Evolutionary conservation across 64 coral and sea anemone species (phyloP).

Genomic region (Stichodactyla helianthus): DNA sequence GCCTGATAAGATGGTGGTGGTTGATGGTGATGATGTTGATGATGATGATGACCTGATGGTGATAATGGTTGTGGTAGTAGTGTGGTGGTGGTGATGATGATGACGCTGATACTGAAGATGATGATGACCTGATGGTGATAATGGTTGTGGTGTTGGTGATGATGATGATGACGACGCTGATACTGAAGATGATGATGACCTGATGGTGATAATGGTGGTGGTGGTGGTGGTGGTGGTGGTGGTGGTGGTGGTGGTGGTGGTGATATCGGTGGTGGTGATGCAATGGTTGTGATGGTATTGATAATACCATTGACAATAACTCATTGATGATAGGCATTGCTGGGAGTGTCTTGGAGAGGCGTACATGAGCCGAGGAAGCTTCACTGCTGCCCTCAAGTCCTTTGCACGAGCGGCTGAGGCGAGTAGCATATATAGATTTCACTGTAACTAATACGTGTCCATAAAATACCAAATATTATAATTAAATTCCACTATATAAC

Average conservation of each 20-base stretch:
- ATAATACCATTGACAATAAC: too few relatives aligned
- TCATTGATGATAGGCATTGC: constrained; percentile 51
- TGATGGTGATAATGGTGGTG: not conserved
- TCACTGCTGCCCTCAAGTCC: constrained; percentile 74
- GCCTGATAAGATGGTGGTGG: too few relatives aligned
- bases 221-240: not conserved
- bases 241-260: not conserved
- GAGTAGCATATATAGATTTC: not conserved
- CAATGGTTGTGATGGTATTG: not conserved
- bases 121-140: too few relatives aligned
- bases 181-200: not conserved
- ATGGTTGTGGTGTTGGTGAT: too few relatives aligned
- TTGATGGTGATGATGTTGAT: too few relatives aligned
- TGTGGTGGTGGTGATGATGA: not conserved
- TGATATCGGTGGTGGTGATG: not conserved
- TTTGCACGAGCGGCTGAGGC: constrained; percentile 86
- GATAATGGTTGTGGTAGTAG: too few relatives aligned
- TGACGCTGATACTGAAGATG: not conserved
- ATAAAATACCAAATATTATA: too few relatives aligned
- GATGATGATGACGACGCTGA: not conserved
- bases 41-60: too few relatives aligned
- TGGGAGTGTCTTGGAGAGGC: constrained; percentile 98
- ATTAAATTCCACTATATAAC: not conserved
- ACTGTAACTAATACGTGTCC: not conserved
- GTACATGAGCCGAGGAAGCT: constrained; percentile 94